Evolutionary conservation across 2,888 invertebrate genomes (phyloP).

Genomic region (Platycheirus albimanus): DNA sequence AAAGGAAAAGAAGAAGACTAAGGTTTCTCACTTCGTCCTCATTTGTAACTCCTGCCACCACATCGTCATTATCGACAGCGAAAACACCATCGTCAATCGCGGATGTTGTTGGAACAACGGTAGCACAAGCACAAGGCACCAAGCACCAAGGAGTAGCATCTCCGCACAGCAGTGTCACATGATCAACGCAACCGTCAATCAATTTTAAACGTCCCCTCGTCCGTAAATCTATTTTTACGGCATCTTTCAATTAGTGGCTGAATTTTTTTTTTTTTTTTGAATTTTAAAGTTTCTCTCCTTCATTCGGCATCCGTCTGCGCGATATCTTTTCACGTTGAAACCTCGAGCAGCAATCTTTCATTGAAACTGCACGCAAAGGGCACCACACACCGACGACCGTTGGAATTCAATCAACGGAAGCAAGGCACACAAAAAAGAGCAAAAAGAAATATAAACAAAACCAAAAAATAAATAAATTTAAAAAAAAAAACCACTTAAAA

Average conservation of each 20-base stretch:
- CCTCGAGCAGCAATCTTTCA: constrained; percentile 6
- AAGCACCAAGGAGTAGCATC: background rate
- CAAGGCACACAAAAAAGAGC: background rate
- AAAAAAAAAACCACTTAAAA: constrained; percentile 9
- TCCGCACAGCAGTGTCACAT: constrained; percentile 12
- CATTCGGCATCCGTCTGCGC: background rate
- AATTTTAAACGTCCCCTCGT: constrained; percentile 33
- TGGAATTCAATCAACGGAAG: constrained; percentile 3
- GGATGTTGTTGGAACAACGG: background rate
- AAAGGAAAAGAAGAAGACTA: too few species aligned
- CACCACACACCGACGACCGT: too few species aligned
- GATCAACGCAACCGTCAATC: constrained; percentile 40
- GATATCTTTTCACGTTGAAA: too few species aligned
- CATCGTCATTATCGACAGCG: constrained; percentile 34
- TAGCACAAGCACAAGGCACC: too few species aligned
- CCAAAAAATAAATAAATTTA: background rate
- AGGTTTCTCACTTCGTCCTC: constrained; percentile 9
- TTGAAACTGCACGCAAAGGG: background rate
- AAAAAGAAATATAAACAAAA: constrained; percentile 1
- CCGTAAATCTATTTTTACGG: constrained; percentile 44
- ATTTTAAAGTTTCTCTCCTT: constrained; percentile 2
- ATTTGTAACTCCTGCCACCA: constrained; percentile 33
- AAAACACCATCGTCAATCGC: constrained; percentile 29
- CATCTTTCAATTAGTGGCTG: constrained; percentile 69
- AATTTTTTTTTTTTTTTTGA: constrained; percentile 14